Percentiles rank a stretch among this genome's conserved stretches.
phyloP scores from a whole-genome alignment of 2,888 invertebrate species.

The Myopa testacea region DNA sequence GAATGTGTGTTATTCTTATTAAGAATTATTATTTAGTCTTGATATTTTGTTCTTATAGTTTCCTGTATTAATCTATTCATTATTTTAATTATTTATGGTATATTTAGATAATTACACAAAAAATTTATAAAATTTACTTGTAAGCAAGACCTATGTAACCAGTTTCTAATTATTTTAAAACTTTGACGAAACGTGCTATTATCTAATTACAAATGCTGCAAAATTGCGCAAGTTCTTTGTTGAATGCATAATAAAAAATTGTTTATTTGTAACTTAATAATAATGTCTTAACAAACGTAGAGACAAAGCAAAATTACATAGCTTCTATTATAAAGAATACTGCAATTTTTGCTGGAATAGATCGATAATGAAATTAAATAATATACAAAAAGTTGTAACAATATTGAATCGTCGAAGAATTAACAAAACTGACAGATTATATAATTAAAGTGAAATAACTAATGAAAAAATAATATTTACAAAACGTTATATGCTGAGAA shows the following conservation, averaged over 20 bases:
- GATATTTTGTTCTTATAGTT: no score
- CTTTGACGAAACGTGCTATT: no score
- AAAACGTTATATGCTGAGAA: slow-evolving; percentile 19
- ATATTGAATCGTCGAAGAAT: slow-evolving; percentile 15
- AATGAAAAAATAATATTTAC: not conserved
- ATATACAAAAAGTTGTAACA: not conserved
- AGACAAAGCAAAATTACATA: not conserved
- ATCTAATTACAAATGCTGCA: no score
- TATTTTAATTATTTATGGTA: no score
- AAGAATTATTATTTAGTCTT: no score
- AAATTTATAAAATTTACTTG: no score
- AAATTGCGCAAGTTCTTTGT: slow-evolving; percentile 7
- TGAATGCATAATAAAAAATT: slow-evolving; percentile 10
- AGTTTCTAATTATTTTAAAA: no score
- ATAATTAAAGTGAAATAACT: slow-evolving; percentile 26
- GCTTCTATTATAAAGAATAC: slow-evolving; percentile 12
- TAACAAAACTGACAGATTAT: slow-evolving; percentile 23
- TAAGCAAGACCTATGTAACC: no score
- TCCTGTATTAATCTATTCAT: no score
- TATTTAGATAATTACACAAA: no score
- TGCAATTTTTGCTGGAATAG: slow-evolving; percentile 17
- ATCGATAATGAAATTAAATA: slow-evolving; percentile 3
- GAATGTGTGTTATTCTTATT: no score
- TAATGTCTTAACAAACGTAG: not conserved
- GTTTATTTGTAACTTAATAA: slow-evolving; percentile 19